Base-by-base conservation (phyloP, 2,888 invertebrate genomes). In the Anticlea derivata region DNA sequence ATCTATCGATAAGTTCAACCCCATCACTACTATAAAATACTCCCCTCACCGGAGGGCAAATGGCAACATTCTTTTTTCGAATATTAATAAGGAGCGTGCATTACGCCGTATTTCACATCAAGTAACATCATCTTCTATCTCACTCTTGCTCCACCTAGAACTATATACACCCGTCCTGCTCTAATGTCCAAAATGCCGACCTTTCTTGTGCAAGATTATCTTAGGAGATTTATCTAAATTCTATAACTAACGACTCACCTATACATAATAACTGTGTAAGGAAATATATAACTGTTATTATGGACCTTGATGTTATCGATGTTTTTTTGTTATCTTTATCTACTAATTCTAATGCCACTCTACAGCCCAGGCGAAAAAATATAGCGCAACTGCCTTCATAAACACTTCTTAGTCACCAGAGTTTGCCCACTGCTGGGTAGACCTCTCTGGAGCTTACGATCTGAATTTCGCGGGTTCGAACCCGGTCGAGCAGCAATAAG, bases 81-180 rank as follows among this genome's bases (percentile, higher is more conserved):
- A 87, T 87, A 86, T 87, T 87, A 87, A 86, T 86, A 87, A 86
- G 84, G 76, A 84, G 82, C 80, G 80, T 80, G 83, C 83, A 84
- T 85, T 87, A 87, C 83, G 80, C 83, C 80, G 86, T 86, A 86
- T 86, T 83, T 87, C 84, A 86, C 85, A 80, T 81, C 77, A 74
- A 75, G 81, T 74, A 81, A 85, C 76, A 80, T 83, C 75, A 77
- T 70, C 68, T 68, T 71, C 53, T 56, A 1, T 80, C 78, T 56
- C 66, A 38, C 52, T 82, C 68, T 10, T 46, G 52, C 78, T 7
- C 24, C 47, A 29, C 17, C 30, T 47, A 63, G 58, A 59, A 50
- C 41, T 30, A 50, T 76, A 70, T 58, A 23, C n/a, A n/a, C 57
- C 58, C 43, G 41, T 41, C 58, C 74, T 73, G 60, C 60, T 84